Base-by-base conservation (phyloP, 2,797 vertebrate species). In the Eulemur coronatus region DNA sequence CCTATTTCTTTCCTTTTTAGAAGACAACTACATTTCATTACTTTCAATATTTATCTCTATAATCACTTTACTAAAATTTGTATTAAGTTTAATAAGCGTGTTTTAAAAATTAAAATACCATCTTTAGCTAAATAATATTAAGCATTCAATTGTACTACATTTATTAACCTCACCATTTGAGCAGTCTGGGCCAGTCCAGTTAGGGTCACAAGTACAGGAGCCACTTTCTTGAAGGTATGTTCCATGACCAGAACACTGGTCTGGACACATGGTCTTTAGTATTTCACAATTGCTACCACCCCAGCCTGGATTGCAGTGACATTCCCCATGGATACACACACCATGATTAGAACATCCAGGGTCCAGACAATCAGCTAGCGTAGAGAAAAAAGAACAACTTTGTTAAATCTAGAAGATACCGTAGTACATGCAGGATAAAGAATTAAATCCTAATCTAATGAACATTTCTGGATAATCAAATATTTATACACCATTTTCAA, bases 221-320 rank as follows among this genome's bases (percentile, higher is more conserved):
- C 99, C 99, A 1, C 99, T 99, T 96, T 99, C 99, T 17, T 99
- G 99, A 97, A 99, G 99, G 98, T 99, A 99, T 2, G 99, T 99
- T 61, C 99, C 99, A 0, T 99, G 99, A 20, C 99, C 99, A 72
- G 99, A 99, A 97, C 99, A 99, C 98, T 99, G 99, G 89, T 99
- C 99, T 0, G 99, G 99, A 97, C 99, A 99, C 98, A 99, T 99
- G 18, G 99, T 99, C 98, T 99, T 99, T 97, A 99, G 98, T 76
- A 99, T 99, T 97, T 99, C 99, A 96, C 99, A 99, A 98, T 98
- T 99, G 98, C 96, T 98, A 28, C 99, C 99, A 1, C 99, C 99
- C 99, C 99, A 99, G 96, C 99, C 99, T 0, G 99, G 99, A 97
- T 98, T 99, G 98, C 99, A 99, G 98, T 99, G 99, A 98, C 99